Base-by-base conservation (phyloP, 1,140 invertebrate species). In the Euwallacea similis region DNA sequence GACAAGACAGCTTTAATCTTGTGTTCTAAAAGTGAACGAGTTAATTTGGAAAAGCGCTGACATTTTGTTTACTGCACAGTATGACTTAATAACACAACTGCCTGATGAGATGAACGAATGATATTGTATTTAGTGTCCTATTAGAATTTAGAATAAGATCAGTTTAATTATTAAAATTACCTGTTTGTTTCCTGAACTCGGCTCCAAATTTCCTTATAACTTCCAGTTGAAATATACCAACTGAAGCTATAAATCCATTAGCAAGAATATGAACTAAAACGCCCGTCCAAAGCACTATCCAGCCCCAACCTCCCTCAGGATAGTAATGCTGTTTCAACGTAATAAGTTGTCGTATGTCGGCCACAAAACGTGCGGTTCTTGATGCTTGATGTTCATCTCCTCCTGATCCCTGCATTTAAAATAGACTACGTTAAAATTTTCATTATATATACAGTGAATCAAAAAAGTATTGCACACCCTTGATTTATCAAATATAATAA, bases 241-340 rank as follows among this genome's bases (percentile, higher is more conserved):
- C 83, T 9, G 85, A 85, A 0, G 84, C 82, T 47, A 90, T 87
- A 10, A 89, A 78, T 6, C 90, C 90, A 67, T 89, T 87, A 7
- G 86, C 83, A 11, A 91, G 76, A 9, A 88, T 79, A 74, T 90
- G 86, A 3, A 89, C 87, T 2, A 87, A 69, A 4, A 90, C 78
- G n/a, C 85, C 87, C 42, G 86, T 86, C 1, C 85, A 77, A 0
- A 88, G 78, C 16, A 91, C 85, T 8, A 90, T 82, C 88, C 89
- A 92, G 8, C 90, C 90, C 90, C 90, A 92, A 0, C 89, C 89
- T 13, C 89, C 89, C 76, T 92, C 90, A 0, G 90, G 89, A 73
- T 91, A 92, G 76, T 90, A 91, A 73, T 92, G 89, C 75, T 89
- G 87, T 66, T 86, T 87, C 4, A 90, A 81, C 1, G 88, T 89